A percentile compares a stretch with the other conserved stretches of the same genome.
phyloP scores from a whole-genome alignment of 1,140 invertebrate genomes.

The Frieseomelitta varia region DNA sequence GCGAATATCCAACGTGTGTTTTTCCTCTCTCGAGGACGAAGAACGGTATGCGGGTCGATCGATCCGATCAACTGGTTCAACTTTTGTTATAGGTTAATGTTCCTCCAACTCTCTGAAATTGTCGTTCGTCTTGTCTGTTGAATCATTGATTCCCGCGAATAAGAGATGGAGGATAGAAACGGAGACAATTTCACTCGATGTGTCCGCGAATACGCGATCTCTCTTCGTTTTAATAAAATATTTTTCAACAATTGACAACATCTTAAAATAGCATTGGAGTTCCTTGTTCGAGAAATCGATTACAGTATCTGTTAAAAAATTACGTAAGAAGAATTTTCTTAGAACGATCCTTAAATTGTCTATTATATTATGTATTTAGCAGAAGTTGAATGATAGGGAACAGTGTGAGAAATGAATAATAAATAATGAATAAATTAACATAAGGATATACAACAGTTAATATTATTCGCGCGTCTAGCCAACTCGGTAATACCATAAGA shows the following conservation, averaged over 20 bases:
- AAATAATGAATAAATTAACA: too few relatives aligned
- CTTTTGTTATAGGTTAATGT: conserved; percentile 10
- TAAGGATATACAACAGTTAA: too few relatives aligned
- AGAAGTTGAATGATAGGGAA: too few relatives aligned
- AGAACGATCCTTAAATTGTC: not conserved
- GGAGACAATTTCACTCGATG: not conserved
- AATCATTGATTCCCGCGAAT: not conserved
- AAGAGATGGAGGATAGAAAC: not conserved
- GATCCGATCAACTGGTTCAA: conserved; percentile 17
- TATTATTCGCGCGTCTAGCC: too few relatives aligned
- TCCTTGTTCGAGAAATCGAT: not conserved
- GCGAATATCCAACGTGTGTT: not conserved
- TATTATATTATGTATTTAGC: too few relatives aligned
- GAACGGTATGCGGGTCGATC: conserved; percentile 19
- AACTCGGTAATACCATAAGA: too few relatives aligned
- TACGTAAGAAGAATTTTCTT: too few relatives aligned
- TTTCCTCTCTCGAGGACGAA: not conserved
- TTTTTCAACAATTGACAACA: not conserved
- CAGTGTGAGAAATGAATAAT: too few relatives aligned
- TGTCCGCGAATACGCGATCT: not conserved
- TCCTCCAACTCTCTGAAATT: not conserved
- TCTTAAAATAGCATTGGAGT: not conserved
- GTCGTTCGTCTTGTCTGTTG: not conserved
- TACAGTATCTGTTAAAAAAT: not conserved
- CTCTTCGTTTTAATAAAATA: not conserved